A percentile compares a stretch with the other conserved stretches of the same genome.
These are phyloP conservation scores for Indri indri DNA, from an alignment of 2,113 vertebrate species.

Conservation along the genomic window DNA sequence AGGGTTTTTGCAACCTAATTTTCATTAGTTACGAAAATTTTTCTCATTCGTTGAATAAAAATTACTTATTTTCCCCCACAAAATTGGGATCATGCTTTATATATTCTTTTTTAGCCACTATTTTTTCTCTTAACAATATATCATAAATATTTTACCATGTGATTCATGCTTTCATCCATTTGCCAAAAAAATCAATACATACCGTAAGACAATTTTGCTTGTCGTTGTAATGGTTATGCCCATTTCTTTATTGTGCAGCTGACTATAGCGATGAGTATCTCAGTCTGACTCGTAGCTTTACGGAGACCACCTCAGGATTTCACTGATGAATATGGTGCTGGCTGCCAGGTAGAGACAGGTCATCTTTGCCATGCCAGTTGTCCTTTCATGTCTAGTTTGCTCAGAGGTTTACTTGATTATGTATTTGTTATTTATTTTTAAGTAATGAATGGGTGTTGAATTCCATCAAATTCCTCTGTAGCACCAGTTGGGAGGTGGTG, in stretches of 20 bases:
- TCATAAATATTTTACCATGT: not conserved
- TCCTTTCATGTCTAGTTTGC: not conserved
- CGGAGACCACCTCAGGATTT: not conserved
- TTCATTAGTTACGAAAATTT: not conserved
- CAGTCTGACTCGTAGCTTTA: not conserved
- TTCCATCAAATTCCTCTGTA: not conserved
- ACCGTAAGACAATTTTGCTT: not conserved
- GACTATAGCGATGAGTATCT: not conserved
- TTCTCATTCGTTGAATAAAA: not conserved
- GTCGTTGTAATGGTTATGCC: not conserved
- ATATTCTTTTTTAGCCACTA: not conserved
- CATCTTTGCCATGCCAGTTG: not conserved
- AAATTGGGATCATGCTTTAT: not conserved
- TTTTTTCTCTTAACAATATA: constrained; percentile 12
- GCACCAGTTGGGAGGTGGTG: not conserved
- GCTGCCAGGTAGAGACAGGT: not conserved
- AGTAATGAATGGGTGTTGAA: not conserved
- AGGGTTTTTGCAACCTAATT: not conserved
- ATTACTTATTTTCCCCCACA: not conserved
- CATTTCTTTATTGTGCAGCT: not conserved
- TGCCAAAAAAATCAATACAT: not conserved
- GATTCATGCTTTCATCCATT: not conserved
- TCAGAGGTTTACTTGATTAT: not conserved
- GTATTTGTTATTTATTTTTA: not conserved
- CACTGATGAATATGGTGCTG: not conserved